Evolutionary conservation across 2,888 invertebrate genomes (phyloP).

Genomic region (Sminthurides aquaticus): DNA sequence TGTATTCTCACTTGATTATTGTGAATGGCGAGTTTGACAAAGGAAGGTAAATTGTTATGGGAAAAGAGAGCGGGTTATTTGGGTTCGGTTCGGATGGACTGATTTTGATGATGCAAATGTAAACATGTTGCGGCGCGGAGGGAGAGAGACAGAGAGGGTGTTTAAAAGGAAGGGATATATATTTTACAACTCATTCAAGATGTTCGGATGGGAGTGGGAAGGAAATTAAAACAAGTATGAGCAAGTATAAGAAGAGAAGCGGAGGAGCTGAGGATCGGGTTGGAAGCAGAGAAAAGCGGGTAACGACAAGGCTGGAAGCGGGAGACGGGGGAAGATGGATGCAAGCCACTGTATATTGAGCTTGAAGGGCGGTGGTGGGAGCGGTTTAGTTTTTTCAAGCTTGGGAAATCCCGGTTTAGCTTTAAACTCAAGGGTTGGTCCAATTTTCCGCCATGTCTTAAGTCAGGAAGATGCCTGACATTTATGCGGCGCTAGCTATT

Average conservation of each 20-base stretch:
- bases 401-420: no score
- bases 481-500: conserved; percentile 18
- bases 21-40: not conserved
- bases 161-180: not conserved
- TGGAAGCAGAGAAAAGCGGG: no score
- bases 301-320: no score
- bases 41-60: not conserved
- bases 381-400: no score
- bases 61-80: not conserved
- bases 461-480: conserved; percentile 28
- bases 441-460: conserved; percentile 24
- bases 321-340: no score
- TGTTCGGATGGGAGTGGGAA: not conserved
- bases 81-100: not conserved
- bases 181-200: not conserved
- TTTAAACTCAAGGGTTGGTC: conserved; percentile 1
- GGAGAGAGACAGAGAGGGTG: no score
- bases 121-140: not conserved
- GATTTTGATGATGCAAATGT: not conserved
- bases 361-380: no score
- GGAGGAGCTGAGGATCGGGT: not conserved
- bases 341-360: no score
- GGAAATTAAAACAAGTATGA: not conserved
- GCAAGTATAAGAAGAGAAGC: not conserved
- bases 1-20: not conserved